phyloP scores from a whole-genome alignment of 2,797 vertebrate species.

The Morelia viridis region DNA sequence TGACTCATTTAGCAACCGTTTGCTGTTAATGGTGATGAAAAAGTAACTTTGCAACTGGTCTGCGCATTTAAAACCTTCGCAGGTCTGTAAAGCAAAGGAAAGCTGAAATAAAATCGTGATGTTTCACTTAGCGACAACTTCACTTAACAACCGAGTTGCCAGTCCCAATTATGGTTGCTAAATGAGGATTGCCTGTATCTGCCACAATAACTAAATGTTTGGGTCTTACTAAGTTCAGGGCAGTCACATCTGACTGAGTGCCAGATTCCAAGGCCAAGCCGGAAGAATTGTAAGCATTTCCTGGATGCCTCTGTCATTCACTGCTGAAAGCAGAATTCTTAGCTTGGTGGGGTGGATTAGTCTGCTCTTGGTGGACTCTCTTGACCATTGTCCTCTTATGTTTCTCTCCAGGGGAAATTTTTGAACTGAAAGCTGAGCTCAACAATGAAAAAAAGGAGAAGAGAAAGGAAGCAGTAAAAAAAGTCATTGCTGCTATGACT shows the following conservation, averaged over 20 bases:
- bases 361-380: not conserved
- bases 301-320: not conserved
- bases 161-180: not conserved
- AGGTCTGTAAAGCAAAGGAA: not conserved
- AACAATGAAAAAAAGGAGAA: slow-evolving; percentile 99
- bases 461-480: slow-evolving; percentile 97
- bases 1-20: not conserved
- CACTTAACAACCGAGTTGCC: not conserved
- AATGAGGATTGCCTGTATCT: not conserved
- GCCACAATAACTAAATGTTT: not conserved
- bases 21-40: not conserved
- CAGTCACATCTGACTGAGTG: not conserved
- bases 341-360: not conserved
- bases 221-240: not conserved
- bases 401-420: slow-evolving; percentile 89
- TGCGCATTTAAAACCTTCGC: not conserved
- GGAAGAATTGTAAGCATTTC: not conserved
- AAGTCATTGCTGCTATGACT: slow-evolving; percentile 98
- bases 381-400: not conserved
- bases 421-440: slow-evolving; percentile 97
- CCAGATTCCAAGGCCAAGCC: not conserved
- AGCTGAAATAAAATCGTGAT: not conserved
- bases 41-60: not conserved
- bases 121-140: not conserved
- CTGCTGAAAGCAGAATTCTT: not conserved